Evolutionary conservation across 2,888 invertebrate species (phyloP).

Genomic region (Orchesellides sinensis): DNA sequence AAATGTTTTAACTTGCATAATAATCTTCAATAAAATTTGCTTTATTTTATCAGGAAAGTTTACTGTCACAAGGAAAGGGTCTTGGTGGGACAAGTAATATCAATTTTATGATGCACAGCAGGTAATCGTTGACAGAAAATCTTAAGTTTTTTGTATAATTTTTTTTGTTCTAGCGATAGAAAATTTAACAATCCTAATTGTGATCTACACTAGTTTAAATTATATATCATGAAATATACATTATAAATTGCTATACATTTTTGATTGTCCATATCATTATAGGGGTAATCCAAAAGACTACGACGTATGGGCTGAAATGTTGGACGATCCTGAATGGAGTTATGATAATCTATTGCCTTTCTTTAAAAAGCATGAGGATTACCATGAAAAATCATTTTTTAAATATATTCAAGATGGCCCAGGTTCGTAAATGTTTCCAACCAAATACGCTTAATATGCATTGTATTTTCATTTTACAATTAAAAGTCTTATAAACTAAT

Average conservation of each 20-base stretch:
- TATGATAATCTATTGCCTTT: constrained; percentile 61
- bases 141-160: background rate
- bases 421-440: background rate
- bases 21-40: no score
- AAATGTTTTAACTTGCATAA: no score
- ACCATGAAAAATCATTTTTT: constrained; percentile 24
- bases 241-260: constrained; percentile 8
- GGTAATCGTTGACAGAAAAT: no score
- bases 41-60: constrained; percentile 45
- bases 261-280: constrained; percentile 45
- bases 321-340: constrained; percentile 53
- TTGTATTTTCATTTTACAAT: background rate
- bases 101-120: constrained; percentile 56
- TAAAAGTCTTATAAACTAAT: background rate
- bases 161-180: background rate
- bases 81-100: constrained; percentile 68
- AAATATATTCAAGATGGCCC: constrained; percentile 11
- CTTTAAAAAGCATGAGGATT: constrained; percentile 65
- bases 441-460: background rate
- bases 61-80: constrained; percentile 62
- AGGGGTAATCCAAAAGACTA: constrained; percentile 56
- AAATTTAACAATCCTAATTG: no score
- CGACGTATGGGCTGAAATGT: constrained; percentile 48
- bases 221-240: background rate
- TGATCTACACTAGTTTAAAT: no score